These are phyloP conservation scores for Odontamblyopus lacepedii DNA, from an alignment of 2,797 vertebrate species.

Conservation along the genomic window DNA sequence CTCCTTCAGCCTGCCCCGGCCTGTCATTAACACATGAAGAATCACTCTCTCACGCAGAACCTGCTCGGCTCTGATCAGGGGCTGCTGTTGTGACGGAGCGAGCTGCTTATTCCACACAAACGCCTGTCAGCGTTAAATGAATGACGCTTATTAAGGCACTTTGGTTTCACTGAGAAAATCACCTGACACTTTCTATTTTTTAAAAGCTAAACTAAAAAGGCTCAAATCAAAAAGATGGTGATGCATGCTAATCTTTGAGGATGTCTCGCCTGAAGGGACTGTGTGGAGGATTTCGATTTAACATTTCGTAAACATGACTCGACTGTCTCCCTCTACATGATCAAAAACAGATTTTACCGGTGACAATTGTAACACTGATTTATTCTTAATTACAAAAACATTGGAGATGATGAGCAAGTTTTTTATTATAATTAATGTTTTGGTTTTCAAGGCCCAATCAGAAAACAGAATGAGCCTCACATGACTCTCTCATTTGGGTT, in stretches of 20 bases:
- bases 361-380: too few species aligned
- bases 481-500: too few species aligned
- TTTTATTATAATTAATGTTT: too few species aligned
- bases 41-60: conserved; percentile 40
- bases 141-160: conserved; percentile 5
- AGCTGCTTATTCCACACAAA: background rate
- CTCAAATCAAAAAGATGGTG: background rate
- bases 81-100: conserved; percentile 25
- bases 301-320: too few species aligned
- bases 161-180: background rate
- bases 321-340: too few species aligned
- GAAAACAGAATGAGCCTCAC: too few species aligned
- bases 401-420: too few species aligned
- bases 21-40: conserved; percentile 21
- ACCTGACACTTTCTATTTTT: conserved; percentile 6
- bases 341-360: too few species aligned
- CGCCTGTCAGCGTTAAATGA: background rate
- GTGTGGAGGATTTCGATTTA: too few species aligned
- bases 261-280: background rate
- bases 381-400: too few species aligned
- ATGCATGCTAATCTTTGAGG: background rate
- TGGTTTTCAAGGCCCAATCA: too few species aligned
- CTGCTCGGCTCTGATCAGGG: conserved; percentile 30
- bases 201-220: background rate
- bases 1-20: conserved; percentile 30